Conservation (phyloP, 2,113 vertebrate species). For the Euleptes europaea region DNA sequence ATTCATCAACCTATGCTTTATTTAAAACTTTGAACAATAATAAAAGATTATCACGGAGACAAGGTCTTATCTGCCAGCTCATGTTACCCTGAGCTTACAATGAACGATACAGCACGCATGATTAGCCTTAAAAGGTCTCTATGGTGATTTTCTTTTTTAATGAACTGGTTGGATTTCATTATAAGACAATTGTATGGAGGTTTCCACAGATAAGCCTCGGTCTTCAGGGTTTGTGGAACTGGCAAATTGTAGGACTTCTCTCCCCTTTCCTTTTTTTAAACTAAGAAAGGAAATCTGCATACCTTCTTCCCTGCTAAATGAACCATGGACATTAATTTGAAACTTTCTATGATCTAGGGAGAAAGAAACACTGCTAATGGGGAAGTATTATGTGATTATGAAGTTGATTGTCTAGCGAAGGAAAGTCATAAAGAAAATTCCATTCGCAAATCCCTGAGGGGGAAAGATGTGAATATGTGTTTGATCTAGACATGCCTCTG, state of each 20-base stretch:
- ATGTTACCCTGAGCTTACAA: slow-evolving; percentile 48
- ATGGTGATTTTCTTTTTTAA: slow-evolving; percentile 66
- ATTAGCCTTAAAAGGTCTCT: slow-evolving; percentile 67
- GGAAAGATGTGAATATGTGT: not conserved
- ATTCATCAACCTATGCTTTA: slow-evolving; percentile 36
- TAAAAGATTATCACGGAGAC: slow-evolving; percentile 42
- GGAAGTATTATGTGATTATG: not conserved
- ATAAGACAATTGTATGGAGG: slow-evolving; percentile 51
- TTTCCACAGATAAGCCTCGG: slow-evolving; percentile 56
- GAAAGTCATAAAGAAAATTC: not conserved
- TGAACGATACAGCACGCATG: slow-evolving; percentile 3
- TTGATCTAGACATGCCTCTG: not conserved
- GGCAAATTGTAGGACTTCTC: slow-evolving; percentile 22
- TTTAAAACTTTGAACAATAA: slow-evolving; percentile 52
- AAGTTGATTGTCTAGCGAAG: not conserved
- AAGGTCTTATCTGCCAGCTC: slow-evolving; percentile 47
- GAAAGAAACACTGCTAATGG: slow-evolving; percentile 9
- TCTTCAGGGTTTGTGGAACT: slow-evolving; percentile 39
- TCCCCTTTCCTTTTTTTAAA: not conserved
- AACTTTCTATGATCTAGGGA: not conserved
- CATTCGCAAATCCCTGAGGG: not conserved
- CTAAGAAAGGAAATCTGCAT: slow-evolving; percentile 31
- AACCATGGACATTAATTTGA: slow-evolving; percentile 34
- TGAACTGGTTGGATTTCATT: slow-evolving; percentile 67
- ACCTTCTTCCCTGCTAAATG: slow-evolving; percentile 40